Evolutionary conservation across 2,113 vertebrate species (phyloP).

Genomic region (Actenoides hombroni): DNA sequence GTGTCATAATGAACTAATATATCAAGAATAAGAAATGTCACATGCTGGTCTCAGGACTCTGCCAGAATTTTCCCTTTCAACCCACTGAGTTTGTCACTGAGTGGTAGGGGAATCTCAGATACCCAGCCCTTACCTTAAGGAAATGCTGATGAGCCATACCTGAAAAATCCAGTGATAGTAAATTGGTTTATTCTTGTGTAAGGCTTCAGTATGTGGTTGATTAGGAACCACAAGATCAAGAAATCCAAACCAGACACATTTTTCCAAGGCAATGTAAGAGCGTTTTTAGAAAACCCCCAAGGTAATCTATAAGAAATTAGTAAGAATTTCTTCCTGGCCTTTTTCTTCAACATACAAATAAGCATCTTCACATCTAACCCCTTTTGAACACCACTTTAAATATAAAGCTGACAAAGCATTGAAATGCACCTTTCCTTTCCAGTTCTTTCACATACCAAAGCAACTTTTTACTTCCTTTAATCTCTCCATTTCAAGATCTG

Average conservation of each 20-base stretch:
- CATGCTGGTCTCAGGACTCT: not conserved
- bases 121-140: not conserved
- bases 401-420: not conserved
- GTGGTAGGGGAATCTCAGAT: not conserved
- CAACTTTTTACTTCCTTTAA: not conserved
- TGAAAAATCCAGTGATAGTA: not conserved
- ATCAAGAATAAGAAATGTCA: not conserved
- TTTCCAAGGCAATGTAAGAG: not conserved
- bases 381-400: not conserved
- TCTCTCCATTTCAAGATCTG: not conserved
- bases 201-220: not conserved
- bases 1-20: not conserved
- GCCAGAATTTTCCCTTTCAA: not conserved
- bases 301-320: not conserved
- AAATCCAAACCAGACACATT: not conserved
- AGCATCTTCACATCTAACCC: not conserved
- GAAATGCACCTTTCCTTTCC: not conserved
- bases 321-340: not conserved
- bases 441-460: not conserved
- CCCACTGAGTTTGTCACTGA: too few species aligned
- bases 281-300: not conserved
- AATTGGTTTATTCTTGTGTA: not conserved
- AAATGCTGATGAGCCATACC: not conserved
- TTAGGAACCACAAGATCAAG: not conserved
- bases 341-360: not conserved